Conservation (phyloP, 2,797 vertebrate species). For the Argyrosomus regius region DNA sequence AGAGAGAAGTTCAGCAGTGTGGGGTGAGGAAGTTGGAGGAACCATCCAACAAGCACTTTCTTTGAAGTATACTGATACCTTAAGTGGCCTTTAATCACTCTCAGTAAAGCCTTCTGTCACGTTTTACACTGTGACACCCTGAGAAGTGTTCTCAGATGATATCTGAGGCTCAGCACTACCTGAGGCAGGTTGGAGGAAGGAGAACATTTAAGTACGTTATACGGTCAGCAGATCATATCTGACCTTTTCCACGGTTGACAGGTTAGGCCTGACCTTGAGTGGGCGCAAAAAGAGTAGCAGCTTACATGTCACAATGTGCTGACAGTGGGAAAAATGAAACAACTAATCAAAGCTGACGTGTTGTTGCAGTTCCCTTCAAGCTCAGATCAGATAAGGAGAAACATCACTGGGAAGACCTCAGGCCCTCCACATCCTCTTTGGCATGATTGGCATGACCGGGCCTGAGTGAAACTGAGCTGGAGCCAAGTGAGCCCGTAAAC, state of each 20-base stretch:
- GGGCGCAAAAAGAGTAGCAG: conserved; percentile 22
- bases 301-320: conserved; percentile 46
- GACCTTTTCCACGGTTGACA: conserved; percentile 27
- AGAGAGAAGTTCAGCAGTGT: neutral
- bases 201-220: conserved; percentile 10
- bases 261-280: conserved; percentile 30
- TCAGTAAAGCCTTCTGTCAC: conserved; percentile 2
- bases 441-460: conserved; percentile 66
- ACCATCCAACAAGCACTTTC: neutral
- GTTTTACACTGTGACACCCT: neutral
- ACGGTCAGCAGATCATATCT: conserved; percentile 21
- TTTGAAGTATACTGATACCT: neutral
- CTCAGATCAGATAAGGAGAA: conserved; percentile 70
- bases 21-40: neutral
- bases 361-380: conserved; percentile 64
- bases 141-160: conserved; percentile 29
- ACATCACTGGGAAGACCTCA: conserved; percentile 48
- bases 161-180: neutral
- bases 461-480: conserved; percentile 51
- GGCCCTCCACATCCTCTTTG: conserved; percentile 53
- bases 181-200: conserved; percentile 5
- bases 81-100: conserved; percentile 1
- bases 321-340: conserved; percentile 62
- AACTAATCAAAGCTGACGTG: conserved; percentile 66
- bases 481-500: conserved; percentile 31